Percentiles rank a stretch among this genome's conserved stretches.
Evolutionary conservation across 2,888 invertebrate genomes (phyloP).

Genomic region (Podotricha telesiphe): DNA sequence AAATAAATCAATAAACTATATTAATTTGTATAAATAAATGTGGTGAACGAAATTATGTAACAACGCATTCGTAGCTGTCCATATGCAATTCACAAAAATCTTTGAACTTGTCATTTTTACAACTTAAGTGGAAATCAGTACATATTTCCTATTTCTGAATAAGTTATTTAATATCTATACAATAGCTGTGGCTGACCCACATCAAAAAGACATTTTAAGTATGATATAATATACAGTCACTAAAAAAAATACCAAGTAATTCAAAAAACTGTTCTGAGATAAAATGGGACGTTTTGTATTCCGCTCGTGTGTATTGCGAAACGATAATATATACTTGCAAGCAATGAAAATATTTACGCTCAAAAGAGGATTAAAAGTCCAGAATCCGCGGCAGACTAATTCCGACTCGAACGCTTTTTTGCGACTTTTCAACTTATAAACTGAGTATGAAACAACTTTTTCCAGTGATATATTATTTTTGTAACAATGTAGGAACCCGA

Average conservation of each 20-base stretch:
- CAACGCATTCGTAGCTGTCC: no score
- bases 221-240: not conserved
- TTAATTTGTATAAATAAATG: no score
- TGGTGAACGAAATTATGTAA: no score
- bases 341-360: conserved; percentile 20
- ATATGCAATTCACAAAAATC: no score
- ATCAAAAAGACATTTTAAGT: no score
- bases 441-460: conserved; percentile 23
- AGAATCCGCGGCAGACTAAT: conserved; percentile 15
- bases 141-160: no score
- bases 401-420: conserved; percentile 8
- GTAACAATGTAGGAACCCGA: conserved; percentile 35
- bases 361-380: conserved; percentile 22
- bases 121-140: no score
- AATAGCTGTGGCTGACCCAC: no score
- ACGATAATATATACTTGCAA: conserved; percentile 22
- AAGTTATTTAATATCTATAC: no score
- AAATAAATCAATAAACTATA: no score
- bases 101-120: no score
- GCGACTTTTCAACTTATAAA: conserved; percentile 24
- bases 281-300: not conserved
- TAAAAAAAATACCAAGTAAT: not conserved
- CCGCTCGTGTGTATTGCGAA: not conserved
- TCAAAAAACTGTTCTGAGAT: conserved; percentile 1
- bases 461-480: conserved; percentile 36